phyloP scores from a whole-genome alignment of 1,140 invertebrate genomes.

The Pseudomyrmex flavicornis region DNA sequence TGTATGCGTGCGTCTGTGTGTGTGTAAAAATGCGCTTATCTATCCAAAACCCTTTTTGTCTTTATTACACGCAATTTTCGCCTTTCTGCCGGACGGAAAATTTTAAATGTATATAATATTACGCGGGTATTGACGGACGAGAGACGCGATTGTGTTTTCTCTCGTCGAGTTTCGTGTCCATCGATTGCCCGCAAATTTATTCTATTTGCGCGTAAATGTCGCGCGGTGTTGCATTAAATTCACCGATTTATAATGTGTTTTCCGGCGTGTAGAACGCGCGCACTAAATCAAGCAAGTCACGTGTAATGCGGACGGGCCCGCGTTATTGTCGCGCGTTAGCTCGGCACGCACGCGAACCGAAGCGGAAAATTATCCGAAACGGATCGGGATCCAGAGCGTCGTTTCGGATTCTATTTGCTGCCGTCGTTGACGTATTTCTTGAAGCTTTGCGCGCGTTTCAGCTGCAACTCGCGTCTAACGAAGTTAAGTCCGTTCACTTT shows the following conservation, averaged over 20 bases:
- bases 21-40: too few relatives aligned
- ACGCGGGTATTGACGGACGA: too few relatives aligned
- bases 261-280: constrained; percentile 56
- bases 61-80: too few relatives aligned
- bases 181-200: constrained; percentile 44
- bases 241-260: constrained; percentile 72
- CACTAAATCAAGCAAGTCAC: constrained; percentile 69
- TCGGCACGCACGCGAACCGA: constrained; percentile 28
- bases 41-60: too few relatives aligned
- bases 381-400: background rate
- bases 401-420: constrained; percentile 30
- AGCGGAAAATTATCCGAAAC: constrained; percentile 65
- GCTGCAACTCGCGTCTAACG: background rate
- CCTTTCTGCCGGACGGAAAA: too few relatives aligned
- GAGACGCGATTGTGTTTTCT: background rate
- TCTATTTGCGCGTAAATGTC: constrained; percentile 46
- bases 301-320: constrained; percentile 36
- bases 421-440: background rate
- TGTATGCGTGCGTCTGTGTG: too few relatives aligned
- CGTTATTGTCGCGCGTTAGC: constrained; percentile 61
- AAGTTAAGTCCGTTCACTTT: constrained; percentile 9
- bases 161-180: background rate
- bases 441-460: background rate
- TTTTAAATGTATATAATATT: too few relatives aligned
- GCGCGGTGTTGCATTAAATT: constrained; percentile 56